Conservation (phyloP, 1,140 invertebrate species). For the Leptonema lineaticorne region DNA sequence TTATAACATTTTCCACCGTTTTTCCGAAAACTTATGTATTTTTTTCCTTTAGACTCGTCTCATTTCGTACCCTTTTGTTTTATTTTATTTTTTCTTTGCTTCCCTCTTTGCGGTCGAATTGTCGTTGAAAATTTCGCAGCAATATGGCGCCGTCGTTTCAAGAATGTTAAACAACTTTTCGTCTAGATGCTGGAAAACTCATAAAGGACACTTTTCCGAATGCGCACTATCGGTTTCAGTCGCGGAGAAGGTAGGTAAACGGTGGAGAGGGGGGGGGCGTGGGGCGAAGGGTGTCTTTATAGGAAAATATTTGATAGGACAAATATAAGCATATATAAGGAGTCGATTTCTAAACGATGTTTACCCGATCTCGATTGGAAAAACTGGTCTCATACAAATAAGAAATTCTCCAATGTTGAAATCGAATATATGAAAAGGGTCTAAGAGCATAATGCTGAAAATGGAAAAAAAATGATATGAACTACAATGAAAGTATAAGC, state of each 20-base stretch:
- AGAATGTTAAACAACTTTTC: background rate
- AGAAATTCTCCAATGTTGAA: no score
- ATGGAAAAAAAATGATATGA: no score
- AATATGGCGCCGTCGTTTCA: background rate
- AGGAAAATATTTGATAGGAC: no score
- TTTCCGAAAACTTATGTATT: background rate
- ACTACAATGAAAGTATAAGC: no score
- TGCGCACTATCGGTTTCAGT: background rate
- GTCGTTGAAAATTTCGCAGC: background rate
- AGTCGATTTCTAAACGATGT: background rate
- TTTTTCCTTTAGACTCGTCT: background rate
- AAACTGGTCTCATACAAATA: no score
- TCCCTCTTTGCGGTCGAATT: background rate
- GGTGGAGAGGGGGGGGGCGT: background rate
- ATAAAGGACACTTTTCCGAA: background rate
- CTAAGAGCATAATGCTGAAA: no score
- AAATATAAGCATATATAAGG: background rate
- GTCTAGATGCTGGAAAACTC: background rate
- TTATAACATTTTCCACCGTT: background rate
- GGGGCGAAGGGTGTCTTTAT: background rate
- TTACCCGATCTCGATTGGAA: background rate
- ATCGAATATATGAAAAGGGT: no score
- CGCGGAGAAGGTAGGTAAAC: background rate
- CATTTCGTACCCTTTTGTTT: no score
- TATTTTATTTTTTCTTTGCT: no score